Percentiles rank a stretch among this genome's conserved stretches.
These are phyloP conservation scores for Empidonax traillii DNA, from an alignment of 2,113 vertebrate species.

Conservation along the genomic window DNA sequence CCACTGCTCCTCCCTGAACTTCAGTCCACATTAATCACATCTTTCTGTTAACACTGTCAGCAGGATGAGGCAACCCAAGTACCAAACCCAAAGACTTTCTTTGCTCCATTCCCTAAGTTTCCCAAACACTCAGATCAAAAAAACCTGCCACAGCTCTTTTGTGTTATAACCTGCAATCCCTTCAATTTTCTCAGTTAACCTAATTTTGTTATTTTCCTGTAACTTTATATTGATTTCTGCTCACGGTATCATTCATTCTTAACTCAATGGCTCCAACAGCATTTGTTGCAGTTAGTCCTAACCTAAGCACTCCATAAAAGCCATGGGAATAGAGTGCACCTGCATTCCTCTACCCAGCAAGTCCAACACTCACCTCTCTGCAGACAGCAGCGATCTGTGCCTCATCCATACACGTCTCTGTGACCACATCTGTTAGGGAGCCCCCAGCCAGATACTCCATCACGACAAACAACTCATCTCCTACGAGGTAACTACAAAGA, in stretches of 20 bases:
- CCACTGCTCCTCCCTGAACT: neutral
- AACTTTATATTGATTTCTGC: neutral
- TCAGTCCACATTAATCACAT: neutral
- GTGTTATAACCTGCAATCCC: neutral
- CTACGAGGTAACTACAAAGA: constrained; percentile 88
- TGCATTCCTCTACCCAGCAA: neutral
- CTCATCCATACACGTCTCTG: constrained; percentile 98
- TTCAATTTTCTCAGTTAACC: neutral
- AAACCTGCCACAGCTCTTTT: neutral
- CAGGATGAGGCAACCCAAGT: neutral
- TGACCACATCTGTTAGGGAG: constrained; percentile 96
- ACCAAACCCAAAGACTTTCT: neutral
- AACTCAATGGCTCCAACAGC: neutral
- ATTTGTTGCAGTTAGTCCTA: neutral
- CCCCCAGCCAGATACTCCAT: constrained; percentile 99
- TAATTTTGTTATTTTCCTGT: neutral
- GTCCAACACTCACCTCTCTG: constrained; percentile 82
- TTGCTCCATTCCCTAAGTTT: neutral
- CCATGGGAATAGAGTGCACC: rapidly evolving
- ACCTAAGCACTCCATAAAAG: neutral
- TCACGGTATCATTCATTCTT: neutral
- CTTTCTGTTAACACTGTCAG: neutral
- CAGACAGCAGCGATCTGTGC: constrained; percentile 98
- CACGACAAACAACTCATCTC: constrained; percentile 96
- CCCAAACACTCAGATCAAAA: neutral